Percentiles rank a stretch among this genome's conserved stretches.
Conservation (phyloP, 1,140 invertebrate genomes). For the Chironomus striatipennis region DNA sequence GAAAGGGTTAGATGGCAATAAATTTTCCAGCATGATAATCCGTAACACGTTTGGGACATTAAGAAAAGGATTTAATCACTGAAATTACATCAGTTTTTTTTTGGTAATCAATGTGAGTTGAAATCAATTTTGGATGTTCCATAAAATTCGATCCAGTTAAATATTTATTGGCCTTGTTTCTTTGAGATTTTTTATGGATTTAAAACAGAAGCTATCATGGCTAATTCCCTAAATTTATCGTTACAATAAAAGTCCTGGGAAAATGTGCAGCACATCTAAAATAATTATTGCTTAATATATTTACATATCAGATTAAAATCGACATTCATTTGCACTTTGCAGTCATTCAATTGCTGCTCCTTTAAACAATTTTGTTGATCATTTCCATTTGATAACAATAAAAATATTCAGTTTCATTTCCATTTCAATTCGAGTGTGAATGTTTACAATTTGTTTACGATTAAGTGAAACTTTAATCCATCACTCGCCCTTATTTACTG, state of each 20-base stretch:
- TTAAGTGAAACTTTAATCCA: conserved; percentile 3
- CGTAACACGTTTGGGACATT: neutral
- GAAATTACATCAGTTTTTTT: conserved; percentile 5
- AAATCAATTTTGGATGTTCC: neutral
- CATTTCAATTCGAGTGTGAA: neutral
- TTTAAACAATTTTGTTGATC: neutral
- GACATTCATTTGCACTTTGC: conserved; percentile 17
- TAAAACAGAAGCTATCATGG: neutral
- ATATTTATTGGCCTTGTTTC: neutral
- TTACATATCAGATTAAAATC: neutral
- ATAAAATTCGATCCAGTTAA: neutral
- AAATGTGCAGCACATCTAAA: neutral
- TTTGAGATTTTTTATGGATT: neutral
- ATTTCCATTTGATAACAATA: neutral
- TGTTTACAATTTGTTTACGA: neutral
- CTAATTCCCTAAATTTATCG: neutral
- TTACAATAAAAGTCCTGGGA: neutral
- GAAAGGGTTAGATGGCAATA: conserved; percentile 19
- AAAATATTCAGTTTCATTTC: neutral
- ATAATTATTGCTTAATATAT: neutral
- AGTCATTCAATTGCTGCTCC: neutral
- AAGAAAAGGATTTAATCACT: neutral
- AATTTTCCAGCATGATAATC: neutral
- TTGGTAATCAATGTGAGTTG: neutral
- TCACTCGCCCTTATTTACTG: neutral